Conservation (phyloP, 1,140 invertebrate genomes). For the Hycleus phaleratus region DNA sequence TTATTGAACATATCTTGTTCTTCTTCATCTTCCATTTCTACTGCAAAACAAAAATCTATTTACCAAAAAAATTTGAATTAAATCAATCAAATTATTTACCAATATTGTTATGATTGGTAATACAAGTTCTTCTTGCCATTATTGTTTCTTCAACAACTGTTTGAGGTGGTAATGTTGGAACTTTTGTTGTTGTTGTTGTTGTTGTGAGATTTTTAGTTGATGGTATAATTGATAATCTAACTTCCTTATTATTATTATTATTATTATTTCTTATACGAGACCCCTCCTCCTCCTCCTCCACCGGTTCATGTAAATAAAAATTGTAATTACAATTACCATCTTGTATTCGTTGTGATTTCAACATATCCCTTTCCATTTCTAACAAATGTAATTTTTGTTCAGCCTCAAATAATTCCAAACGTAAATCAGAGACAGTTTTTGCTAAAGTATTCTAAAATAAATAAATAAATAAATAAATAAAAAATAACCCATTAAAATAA, state of each 20-base stretch:
- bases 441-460: conserved; percentile 7
- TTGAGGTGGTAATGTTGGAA: not conserved
- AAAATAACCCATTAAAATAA: too few species aligned
- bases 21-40: conserved; percentile 74
- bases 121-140: conserved; percentile 22
- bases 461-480: too few species aligned
- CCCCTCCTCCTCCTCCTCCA: not conserved
- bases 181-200: not conserved
- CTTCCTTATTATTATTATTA: too few species aligned
- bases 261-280: too few species aligned
- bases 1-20: conserved; percentile 75
- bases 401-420: conserved; percentile 20
- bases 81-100: conserved; percentile 13
- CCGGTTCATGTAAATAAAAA: not conserved
- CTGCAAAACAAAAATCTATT: conserved; percentile 26
- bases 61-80: not conserved
- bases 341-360: conserved; percentile 9
- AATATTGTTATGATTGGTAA: conserved; percentile 21
- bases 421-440: conserved; percentile 20
- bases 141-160: conserved; percentile 17
- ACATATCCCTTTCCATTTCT: conserved; percentile 19
- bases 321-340: not conserved
- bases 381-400: conserved; percentile 25
- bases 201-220: conserved; percentile 4
- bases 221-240: too few species aligned